Percentiles rank a stretch among this genome's conserved stretches.
Conservation (phyloP, 53 echinoderm and acorn worm genomes). For the Astropecten irregularis region DNA sequence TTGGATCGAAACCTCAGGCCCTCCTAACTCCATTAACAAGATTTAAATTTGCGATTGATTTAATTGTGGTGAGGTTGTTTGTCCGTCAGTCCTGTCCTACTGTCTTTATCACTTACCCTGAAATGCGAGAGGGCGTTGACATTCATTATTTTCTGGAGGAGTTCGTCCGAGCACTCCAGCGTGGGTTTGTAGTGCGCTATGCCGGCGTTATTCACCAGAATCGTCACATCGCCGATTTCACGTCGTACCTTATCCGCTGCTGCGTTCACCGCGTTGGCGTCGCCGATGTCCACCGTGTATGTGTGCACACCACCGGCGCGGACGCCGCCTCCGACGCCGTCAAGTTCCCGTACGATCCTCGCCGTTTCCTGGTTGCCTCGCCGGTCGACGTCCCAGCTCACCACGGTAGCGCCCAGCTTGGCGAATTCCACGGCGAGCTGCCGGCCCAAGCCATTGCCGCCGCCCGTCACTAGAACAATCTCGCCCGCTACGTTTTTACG, state of each 20-base stretch:
- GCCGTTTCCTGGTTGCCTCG: slow-evolving; percentile 74
- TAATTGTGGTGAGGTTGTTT: no score
- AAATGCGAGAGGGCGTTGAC: slow-evolving; percentile 90
- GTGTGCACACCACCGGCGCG: slow-evolving; percentile 63
- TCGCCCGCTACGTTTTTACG: slow-evolving; percentile 74
- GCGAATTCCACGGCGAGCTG: slow-evolving; percentile 69
- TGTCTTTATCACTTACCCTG: slow-evolving; percentile 91
- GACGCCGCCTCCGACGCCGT: no score
- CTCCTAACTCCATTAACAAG: no score
- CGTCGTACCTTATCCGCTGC: slow-evolving; percentile 58
- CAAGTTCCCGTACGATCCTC: slow-evolving; percentile 45
- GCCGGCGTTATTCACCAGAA: slow-evolving; percentile 96
- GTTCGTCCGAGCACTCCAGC: slow-evolving; percentile 71
- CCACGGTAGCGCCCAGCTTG: slow-evolving; percentile 38
- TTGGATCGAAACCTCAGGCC: no score
- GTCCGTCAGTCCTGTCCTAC: no score
- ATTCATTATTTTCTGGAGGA: slow-evolving; percentile 77
- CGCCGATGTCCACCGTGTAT: slow-evolving; percentile 78
- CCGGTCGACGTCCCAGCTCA: slow-evolving; percentile 79
- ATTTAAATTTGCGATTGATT: no score
- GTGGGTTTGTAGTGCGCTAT: slow-evolving; percentile 70
- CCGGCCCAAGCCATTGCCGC: slow-evolving; percentile 72
- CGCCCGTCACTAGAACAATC: slow-evolving; percentile 78
- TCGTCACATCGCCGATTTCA: slow-evolving; percentile 83
- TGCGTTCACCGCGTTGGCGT: slow-evolving; percentile 75